Base-by-base conservation (phyloP, 2,797 vertebrate species). In the Gymnodraco acuticeps region DNA sequence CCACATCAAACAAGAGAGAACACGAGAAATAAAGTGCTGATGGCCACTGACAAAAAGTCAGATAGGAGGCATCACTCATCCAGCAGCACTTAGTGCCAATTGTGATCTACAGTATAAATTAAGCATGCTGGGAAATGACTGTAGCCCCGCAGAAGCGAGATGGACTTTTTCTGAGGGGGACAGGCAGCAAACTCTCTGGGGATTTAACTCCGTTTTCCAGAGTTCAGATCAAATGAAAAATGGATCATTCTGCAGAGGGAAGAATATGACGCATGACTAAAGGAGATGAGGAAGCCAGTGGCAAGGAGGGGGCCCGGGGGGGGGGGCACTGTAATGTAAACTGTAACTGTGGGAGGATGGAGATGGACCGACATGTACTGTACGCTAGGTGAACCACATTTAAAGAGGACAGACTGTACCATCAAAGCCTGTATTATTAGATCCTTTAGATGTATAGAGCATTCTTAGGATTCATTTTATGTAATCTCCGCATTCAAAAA, bases 201-300 rank as follows among this genome's bases (percentile, higher is more conserved):
- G 78, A 66, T 81, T 87, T 81, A 78, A 64, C 59, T 78, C 73
- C 3, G 42, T 85, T 33, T 80, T 80, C 59, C 64, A 84, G 73
- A 76, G 83, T 87, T 87, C 81, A 90, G 76, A 89, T 82, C 80
- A 81, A 88, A 90, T 93, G 77, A 90, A 82, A 91, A 92, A 92
- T 87, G 71, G 88, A 83, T 90, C 68, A 75, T 64, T 77, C 80
- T 82, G 70, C 76, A 75, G 59, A 51, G 70, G 63, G 71, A 75
- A 61, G 82, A 88, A 83, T 85, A 65, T 73, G 79, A 81, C 5
- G 79, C 73, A 72, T 84, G 83, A 88, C 88, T 77, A 86, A 90
- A 84, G 66, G 77, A 76, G 82, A 84, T 83, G 79, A 89, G 68
- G 62, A 66, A 64, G 75, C 73, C 56, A 27, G 63, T 60, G 64